Percentiles rank a stretch among this genome's conserved stretches.
Conservation (phyloP, 2,888 invertebrate species). For the Orthosia gothica region DNA sequence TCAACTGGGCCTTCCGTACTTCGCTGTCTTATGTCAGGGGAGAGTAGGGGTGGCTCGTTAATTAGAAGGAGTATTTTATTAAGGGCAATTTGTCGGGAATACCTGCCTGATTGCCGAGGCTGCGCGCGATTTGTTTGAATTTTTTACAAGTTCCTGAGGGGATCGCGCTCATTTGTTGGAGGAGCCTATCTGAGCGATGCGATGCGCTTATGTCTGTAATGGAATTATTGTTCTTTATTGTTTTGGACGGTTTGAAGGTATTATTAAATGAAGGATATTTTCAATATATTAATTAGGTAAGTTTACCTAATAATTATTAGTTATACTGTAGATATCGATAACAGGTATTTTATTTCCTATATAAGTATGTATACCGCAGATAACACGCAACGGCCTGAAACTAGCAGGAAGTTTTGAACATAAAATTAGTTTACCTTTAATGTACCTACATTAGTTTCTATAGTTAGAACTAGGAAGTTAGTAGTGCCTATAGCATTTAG, state of each 20-base stretch:
- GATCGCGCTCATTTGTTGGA: conserved; percentile 65
- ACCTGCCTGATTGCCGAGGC: conserved; percentile 84
- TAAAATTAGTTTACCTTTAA: background rate
- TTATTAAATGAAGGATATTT: background rate
- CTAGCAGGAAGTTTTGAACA: background rate
- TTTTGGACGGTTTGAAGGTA: background rate
- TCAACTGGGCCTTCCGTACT: background rate
- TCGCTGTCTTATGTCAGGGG: background rate
- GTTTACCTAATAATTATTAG: background rate
- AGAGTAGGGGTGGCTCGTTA: conserved; percentile 77
- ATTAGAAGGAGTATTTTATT: conserved; percentile 89
- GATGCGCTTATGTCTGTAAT: conserved; percentile 39
- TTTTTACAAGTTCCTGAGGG: conserved; percentile 70
- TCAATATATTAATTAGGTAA: background rate
- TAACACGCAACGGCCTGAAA: background rate
- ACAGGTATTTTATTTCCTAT: background rate
- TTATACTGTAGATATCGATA: background rate
- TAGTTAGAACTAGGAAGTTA: conserved; percentile 29
- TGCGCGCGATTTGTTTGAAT: conserved; percentile 78
- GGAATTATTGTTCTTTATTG: background rate
- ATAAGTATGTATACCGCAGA: too few relatives aligned
- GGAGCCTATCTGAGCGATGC: conserved; percentile 46
- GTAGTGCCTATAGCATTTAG: background rate
- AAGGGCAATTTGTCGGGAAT: conserved; percentile 89
- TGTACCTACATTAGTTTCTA: too few relatives aligned